Percentiles rank a stretch among this genome's conserved stretches.
Conservation (phyloP, 2,797 vertebrate species). For the Orestias chungarensis region DNA sequence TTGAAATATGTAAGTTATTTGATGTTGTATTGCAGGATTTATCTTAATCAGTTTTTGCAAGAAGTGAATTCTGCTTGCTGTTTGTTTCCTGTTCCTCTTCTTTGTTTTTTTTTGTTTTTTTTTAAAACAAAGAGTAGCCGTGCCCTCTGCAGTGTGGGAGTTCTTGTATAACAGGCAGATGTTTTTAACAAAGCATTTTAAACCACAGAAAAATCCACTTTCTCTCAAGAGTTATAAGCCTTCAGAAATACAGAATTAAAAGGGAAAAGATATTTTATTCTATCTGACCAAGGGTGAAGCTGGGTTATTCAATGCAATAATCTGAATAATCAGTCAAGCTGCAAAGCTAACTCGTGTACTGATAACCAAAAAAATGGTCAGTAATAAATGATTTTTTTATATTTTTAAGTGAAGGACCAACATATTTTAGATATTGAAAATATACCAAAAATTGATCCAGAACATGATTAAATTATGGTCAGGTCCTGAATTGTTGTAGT, state of each 20-base stretch:
- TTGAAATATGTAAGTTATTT: neutral
- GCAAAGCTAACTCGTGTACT: no score
- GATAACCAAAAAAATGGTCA: neutral
- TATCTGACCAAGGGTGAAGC: no score
- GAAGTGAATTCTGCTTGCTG: neutral
- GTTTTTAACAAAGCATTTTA: constrained; percentile 59
- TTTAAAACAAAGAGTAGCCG: constrained; percentile 43
- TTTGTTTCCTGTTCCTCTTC: constrained; percentile 13
- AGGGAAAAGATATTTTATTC: no score
- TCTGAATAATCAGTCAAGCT: no score
- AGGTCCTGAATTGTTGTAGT: no score
- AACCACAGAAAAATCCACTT: constrained; percentile 36
- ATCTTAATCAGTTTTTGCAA: neutral
- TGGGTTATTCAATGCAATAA: neutral
- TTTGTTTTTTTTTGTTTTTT: constrained; percentile 50
- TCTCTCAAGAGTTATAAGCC: constrained; percentile 23
- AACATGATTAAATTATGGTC: neutral
- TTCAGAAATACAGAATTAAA: neutral
- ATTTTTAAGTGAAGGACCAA: no score
- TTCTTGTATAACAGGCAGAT: constrained; percentile 66
- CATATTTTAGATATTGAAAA: neutral
- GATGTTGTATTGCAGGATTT: neutral
- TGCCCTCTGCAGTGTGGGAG: constrained; percentile 60
- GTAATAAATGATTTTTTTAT: no score
- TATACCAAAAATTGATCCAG: neutral